Conservation (phyloP, 2,797 vertebrate species). For the Macroramphosus scolopax region DNA sequence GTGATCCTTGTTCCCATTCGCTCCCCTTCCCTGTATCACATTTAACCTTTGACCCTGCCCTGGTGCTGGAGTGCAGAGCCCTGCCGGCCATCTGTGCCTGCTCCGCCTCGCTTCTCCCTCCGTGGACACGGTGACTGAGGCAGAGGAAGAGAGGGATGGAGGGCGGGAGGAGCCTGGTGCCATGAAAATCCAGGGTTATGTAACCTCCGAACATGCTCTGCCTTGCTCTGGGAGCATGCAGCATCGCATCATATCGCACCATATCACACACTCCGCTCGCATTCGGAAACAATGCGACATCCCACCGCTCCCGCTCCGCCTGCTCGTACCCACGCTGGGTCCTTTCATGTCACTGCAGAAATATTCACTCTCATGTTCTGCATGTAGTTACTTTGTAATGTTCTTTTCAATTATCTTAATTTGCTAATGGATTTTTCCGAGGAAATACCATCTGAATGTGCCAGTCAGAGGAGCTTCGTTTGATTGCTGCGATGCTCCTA, state of each 20-base stretch:
- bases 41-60: conserved; percentile 30
- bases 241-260: conserved; percentile 19
- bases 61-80: conserved; percentile 13
- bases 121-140: neutral
- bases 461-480: neutral
- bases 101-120: conserved; percentile 16
- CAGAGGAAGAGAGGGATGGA: conserved; percentile 5
- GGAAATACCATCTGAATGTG: too few species aligned
- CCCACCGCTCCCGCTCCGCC: neutral
- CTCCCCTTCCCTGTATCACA: conserved; percentile 12
- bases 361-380: conserved; percentile 4
- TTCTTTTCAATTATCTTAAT: neutral
- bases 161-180: conserved; percentile 28
- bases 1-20: conserved; percentile 1
- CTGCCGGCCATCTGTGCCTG: conserved; percentile 59
- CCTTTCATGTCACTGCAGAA: neutral
- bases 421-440: too few species aligned
- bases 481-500: neutral
- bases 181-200: conserved; percentile 50
- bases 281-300: conserved; percentile 6
- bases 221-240: conserved; percentile 14
- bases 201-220: conserved; percentile 46
- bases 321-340: neutral
- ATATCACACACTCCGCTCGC: conserved; percentile 24
- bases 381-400: neutral